These are phyloP conservation scores for Trachymyrmex cornetzi DNA, from an alignment of 1,140 invertebrate species.

Conservation along the genomic window DNA sequence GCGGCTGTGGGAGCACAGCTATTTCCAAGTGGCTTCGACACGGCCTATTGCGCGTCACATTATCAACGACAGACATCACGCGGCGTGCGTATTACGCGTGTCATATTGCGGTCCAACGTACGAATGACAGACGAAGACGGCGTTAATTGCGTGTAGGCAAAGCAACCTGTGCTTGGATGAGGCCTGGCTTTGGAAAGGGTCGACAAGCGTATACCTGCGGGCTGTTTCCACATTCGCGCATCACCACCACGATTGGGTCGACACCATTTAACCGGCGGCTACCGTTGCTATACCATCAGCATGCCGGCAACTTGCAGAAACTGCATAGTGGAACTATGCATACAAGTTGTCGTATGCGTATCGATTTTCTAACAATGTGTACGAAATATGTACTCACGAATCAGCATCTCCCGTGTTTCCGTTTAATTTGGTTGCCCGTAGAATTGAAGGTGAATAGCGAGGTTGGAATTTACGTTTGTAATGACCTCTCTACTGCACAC, in stretches of 20 bases:
- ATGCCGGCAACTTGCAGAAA: conserved; percentile 40
- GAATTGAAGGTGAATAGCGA: conserved; percentile 5
- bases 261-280: conserved; percentile 8
- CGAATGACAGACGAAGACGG: conserved; percentile 30
- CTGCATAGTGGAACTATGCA: conserved; percentile 11
- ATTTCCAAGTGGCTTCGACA: conserved; percentile 64
- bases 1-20: conserved; percentile 3
- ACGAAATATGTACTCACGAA: conserved; percentile 56
- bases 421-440: conserved; percentile 36
- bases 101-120: conserved; percentile 42
- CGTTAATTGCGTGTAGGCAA: neutral
- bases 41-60: conserved; percentile 56
- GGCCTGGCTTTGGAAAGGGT: conserved; percentile 12
- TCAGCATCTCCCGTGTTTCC: conserved; percentile 29
- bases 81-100: conserved; percentile 65
- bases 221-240: conserved; percentile 7
- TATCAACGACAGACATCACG: conserved; percentile 70
- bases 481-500: conserved; percentile 11
- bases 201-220: conserved; percentile 23
- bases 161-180: neutral
- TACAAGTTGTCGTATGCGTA: conserved; percentile 37
- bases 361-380: conserved; percentile 53
- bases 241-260: conserved; percentile 15
- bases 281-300: neutral
- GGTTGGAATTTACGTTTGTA: conserved; percentile 54